Evolutionary conservation across 2,888 invertebrate genomes (phyloP).

Genomic region (Adela reaumurella): DNA sequence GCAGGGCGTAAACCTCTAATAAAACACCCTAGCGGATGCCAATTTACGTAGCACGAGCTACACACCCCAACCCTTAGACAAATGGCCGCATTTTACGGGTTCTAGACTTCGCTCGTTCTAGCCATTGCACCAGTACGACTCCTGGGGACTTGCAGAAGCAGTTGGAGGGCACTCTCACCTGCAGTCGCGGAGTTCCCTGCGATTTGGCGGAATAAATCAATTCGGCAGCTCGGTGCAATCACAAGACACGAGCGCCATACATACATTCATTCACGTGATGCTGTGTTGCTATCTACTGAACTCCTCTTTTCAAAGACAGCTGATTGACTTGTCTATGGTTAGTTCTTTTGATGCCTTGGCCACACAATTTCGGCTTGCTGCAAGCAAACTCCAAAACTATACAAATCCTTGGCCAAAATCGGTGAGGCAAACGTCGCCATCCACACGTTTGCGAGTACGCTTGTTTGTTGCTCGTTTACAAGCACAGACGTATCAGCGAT

Average conservation of each 20-base stretch:
- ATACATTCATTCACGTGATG: slow-evolving; percentile 66
- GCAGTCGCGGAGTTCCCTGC: neutral
- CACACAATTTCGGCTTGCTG: too few relatives aligned
- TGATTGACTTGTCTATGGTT: slow-evolving; percentile 56
- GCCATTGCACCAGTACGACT: too few relatives aligned
- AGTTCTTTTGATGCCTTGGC: too few relatives aligned
- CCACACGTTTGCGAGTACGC: too few relatives aligned
- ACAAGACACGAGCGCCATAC: slow-evolving; percentile 58
- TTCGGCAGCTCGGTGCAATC: slow-evolving; percentile 41
- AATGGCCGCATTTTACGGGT: too few relatives aligned
- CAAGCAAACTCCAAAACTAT: too few relatives aligned
- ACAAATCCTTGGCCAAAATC: too few relatives aligned
- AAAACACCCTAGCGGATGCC: neutral
- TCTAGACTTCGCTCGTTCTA: neutral
- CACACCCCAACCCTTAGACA: neutral
- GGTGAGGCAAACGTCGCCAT: too few relatives aligned
- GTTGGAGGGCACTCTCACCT: neutral
- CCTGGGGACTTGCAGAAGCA: neutral
- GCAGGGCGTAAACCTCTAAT: too few relatives aligned
- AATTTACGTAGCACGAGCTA: neutral
- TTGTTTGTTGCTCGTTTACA: too few relatives aligned
- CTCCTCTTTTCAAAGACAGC: slow-evolving; percentile 41
- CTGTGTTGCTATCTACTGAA: slow-evolving; percentile 56
- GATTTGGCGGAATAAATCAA: neutral
- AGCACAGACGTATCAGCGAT: too few relatives aligned